phyloP scores from a whole-genome alignment of 2,797 vertebrate genomes.

The Pangasius sanitwongsei region DNA sequence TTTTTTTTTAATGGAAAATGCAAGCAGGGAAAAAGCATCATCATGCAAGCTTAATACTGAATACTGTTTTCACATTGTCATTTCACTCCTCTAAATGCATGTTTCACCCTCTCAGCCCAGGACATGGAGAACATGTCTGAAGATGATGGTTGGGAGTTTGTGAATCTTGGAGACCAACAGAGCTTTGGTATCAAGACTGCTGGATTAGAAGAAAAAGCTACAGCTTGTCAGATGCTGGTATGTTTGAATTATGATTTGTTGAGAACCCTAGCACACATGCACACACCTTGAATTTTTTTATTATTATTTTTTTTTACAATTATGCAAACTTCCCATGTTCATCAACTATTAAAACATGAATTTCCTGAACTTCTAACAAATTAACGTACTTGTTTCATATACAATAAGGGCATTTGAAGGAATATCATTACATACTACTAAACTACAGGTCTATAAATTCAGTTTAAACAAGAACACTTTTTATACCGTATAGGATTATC shows the following conservation, averaged over 20 bases:
- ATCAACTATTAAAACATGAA: not conserved
- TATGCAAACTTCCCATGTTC: not conserved
- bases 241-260: slow-evolving; percentile 49
- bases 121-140: slow-evolving; percentile 99
- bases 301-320: not conserved
- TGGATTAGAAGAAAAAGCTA: slow-evolving; percentile 97
- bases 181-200: slow-evolving; percentile 99
- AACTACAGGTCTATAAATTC: too few species aligned
- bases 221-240: slow-evolving; percentile 98
- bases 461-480: not conserved
- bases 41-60: too few species aligned
- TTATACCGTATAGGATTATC: not conserved
- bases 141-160: slow-evolving; percentile 98
- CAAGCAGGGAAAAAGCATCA: too few species aligned
- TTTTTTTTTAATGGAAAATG: too few species aligned
- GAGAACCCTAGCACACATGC: not conserved
- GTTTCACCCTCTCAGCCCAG: slow-evolving; percentile 79
- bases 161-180: slow-evolving; percentile 97
- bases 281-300: not conserved
- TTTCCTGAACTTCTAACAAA: not conserved
- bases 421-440: too few species aligned
- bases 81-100: not conserved
- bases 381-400: too few species aligned
- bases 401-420: too few species aligned
- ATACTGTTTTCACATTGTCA: too few species aligned